Evolutionary conservation across 1,140 invertebrate genomes (phyloP), one percentile per base, ranked within the genome.

Genomic region (Aphidius ervi): DNA sequence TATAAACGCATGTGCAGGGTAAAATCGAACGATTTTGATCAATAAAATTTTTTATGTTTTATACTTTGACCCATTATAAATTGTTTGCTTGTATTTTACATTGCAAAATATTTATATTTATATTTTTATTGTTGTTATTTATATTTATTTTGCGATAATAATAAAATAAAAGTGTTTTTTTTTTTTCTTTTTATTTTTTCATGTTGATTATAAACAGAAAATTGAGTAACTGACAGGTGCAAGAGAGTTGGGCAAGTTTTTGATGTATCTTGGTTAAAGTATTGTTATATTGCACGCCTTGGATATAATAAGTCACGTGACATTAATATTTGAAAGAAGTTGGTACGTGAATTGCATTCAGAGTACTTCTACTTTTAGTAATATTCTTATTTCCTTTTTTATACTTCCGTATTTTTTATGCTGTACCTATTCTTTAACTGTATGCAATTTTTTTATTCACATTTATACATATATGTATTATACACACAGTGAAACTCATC

Each of bases 251-350:
- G 10, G 48, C 40, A 5, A 10, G 49, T 20, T 5, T n/a, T 48
- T 4, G 23, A 31, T 31, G 23, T 31, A 31, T 31, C 4, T 31
- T 31, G 2, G 23, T 31, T 31, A 31, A 31, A 31, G 23, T 31
- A 31, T 31, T 71, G 76, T 73, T 71, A 69, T 71, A 69, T 72
- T 70, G 74, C 72, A 75, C 70, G 70, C 71, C 73, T 76, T 65
- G 69, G 72, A 77, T 77, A 79, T 79, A 80, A 80, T 80, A 80
- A 80, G 78, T 80, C 78, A 79, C 76, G 75, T 79, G 78, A 80
- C 76, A 79, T 80, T 80, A 80, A 80, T 80, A 80, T 79, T 80
- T 78, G 76, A 78, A 79, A 77, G 74, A 74, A 77, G 73, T 77
- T 67, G 72, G 77, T 79, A 78, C 78, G 76, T 80, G 77, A 73